Evolutionary conservation across 1,140 invertebrate species (phyloP), one percentile per base, ranked within the genome.

Genomic region (Branchinecta lindahli): DNA sequence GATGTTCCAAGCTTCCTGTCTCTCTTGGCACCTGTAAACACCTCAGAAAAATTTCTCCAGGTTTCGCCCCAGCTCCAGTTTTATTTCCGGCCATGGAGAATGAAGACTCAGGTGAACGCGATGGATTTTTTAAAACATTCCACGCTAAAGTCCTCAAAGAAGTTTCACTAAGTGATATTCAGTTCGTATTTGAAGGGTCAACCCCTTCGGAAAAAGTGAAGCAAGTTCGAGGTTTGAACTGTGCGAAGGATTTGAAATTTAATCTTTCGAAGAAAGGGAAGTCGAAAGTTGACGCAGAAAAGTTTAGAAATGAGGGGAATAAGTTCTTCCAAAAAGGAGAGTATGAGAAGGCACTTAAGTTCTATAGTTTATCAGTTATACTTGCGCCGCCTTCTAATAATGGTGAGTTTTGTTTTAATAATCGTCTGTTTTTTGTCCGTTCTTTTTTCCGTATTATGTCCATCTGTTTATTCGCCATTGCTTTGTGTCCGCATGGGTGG

Each of bases 241-340:
- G 18, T 61, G 12, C 18, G 12, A 20, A 61, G 52, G 18, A 61
- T 61, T 61, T 61, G 52, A 61, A 61, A 20, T 61, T 61, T 6
- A 20, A 61, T 3, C 52, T 61, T 4, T 61, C 52, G 52, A 15
- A 15, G 18, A 61, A 61, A 66, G 81, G 80, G 61, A 93, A 94
- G 78, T 82, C 84, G 77, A 76, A 80, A 10, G 79, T 84, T 69
- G 81, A 83, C 75, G 85, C 90, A 0, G 78, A 82, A 21, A 77
- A 81, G 68, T 77, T 87, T 4, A 90, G 94, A 78, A 83, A 86
- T 67, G 80, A 84, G 70, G 92, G 91, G 15, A 94, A 94, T 76
- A 81, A 82, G 66, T 84, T 83, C 44, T 94, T 93, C 74, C 86
- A 88, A 73, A 84, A 83, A 72, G 87, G 87, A 69, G 84, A 89